Conservation (phyloP, 2,888 invertebrate species). For the Omphaloscelis lunosa region DNA sequence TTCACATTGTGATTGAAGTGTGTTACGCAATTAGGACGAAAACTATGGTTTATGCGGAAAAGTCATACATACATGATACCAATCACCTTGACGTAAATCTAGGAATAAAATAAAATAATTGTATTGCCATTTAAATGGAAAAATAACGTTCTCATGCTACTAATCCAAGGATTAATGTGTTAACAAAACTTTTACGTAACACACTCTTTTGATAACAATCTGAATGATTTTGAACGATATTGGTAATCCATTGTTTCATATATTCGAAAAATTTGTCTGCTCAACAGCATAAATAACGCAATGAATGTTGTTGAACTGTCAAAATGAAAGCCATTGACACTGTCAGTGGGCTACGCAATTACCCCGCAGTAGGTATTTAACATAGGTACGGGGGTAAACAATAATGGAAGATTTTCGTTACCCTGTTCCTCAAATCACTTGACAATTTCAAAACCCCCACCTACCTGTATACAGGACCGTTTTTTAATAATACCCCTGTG, state of each 20-base stretch:
- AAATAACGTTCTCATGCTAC: neutral
- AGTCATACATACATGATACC: neutral
- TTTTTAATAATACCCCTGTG: constrained; percentile 55
- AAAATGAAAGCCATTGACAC: too few relatives aligned
- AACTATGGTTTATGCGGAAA: neutral
- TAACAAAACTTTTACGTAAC: neutral
- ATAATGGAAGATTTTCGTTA: neutral
- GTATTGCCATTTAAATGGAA: neutral
- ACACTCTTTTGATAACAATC: too few relatives aligned
- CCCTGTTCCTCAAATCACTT: constrained; percentile 1
- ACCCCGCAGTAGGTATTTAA: neutral
- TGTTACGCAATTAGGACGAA: too few relatives aligned
- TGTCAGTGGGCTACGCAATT: too few relatives aligned
- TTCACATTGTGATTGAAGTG: too few relatives aligned
- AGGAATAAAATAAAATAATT: neutral
- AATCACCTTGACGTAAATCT: constrained; percentile 4
- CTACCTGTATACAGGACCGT: constrained; percentile 9
- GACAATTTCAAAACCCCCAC: neutral
- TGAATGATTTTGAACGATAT: too few relatives aligned
- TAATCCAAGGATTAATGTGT: neutral
- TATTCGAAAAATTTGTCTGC: too few relatives aligned
- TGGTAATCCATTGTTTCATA: too few relatives aligned
- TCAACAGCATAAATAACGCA: too few relatives aligned
- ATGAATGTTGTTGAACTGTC: too few relatives aligned
- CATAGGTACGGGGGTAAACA: neutral